Conservation (phyloP, 2,888 invertebrate species). For the Oscheius sp. region DNA sequence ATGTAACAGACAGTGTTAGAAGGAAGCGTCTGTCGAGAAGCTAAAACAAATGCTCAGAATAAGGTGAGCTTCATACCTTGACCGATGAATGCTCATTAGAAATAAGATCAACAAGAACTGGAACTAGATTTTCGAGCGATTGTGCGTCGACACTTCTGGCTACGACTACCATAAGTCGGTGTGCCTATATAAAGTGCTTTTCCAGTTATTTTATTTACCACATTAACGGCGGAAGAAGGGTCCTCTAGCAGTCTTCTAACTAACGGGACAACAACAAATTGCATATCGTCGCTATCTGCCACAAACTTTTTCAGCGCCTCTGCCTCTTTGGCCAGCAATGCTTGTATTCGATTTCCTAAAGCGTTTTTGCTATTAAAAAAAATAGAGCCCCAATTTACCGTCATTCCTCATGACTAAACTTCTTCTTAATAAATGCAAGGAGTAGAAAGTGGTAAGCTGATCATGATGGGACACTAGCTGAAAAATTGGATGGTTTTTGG, state of each 20-base stretch:
- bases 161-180: constrained; percentile 47
- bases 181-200: constrained; percentile 29
- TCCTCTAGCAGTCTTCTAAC: constrained; percentile 44
- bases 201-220: constrained; percentile 28
- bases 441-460: constrained; percentile 22
- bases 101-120: constrained; percentile 45
- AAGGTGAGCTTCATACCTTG: constrained; percentile 31
- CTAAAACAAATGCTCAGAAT: constrained; percentile 36
- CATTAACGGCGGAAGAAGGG: constrained; percentile 42
- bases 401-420: background rate
- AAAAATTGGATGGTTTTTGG: too few species aligned
- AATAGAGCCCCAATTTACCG: too few species aligned
- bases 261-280: constrained; percentile 40
- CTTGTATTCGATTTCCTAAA: constrained; percentile 40
- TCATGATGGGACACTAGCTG: constrained; percentile 22
- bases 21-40: constrained; percentile 65
- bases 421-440: constrained; percentile 22
- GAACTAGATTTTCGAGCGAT: constrained; percentile 41
- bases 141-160: constrained; percentile 42
- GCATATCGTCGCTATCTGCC: constrained; percentile 32
- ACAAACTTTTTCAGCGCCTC: constrained; percentile 40
- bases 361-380: too few species aligned
- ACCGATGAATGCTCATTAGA: constrained; percentile 51
- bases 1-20: constrained; percentile 58
- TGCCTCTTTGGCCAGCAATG: constrained; percentile 38